Evolutionary conservation across 23 tunicate species (phyloP).

Genomic region (Styela clava): DNA sequence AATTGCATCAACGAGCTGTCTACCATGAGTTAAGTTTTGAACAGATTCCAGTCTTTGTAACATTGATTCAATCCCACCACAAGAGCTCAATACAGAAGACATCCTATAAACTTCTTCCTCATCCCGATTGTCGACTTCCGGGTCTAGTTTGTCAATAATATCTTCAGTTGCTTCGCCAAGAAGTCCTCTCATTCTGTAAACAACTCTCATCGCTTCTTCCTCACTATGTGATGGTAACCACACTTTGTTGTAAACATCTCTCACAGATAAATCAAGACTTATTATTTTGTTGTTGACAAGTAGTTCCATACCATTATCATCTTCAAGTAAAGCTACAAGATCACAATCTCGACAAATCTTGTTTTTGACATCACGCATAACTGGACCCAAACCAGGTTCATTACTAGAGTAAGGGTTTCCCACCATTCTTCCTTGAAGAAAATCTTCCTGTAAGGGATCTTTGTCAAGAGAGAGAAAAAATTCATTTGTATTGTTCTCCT

Average conservation of each 20-base stretch:
- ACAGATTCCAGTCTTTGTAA: slow-evolving; percentile 74
- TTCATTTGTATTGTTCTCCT: slow-evolving; percentile 86
- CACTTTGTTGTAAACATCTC: slow-evolving; percentile 92
- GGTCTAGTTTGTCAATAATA: slow-evolving; percentile 73
- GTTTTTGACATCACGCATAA: slow-evolving; percentile 96
- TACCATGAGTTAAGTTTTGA: slow-evolving; percentile 65
- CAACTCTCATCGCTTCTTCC: slow-evolving; percentile 93
- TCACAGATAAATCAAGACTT: slow-evolving; percentile 84
- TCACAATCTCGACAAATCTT: slow-evolving; percentile 97
- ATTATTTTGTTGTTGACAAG: slow-evolving; percentile 95
- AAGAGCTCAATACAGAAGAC: slow-evolving; percentile 67
- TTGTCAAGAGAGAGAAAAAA: slow-evolving; percentile 93
- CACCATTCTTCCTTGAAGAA: slow-evolving; percentile 96
- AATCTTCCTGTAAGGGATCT: slow-evolving; percentile 97
- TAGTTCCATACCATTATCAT: slow-evolving; percentile 98
- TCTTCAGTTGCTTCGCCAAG: slow-evolving; percentile 99
- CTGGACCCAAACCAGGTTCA: slow-evolving; percentile 82
- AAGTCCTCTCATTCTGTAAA: slow-evolving; percentile 96
- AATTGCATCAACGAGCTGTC: slow-evolving; percentile 83
- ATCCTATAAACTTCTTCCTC: slow-evolving; percentile 93
- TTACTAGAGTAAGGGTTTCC: slow-evolving; percentile 89
- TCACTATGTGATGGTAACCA: slow-evolving; percentile 88
- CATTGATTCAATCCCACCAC: slow-evolving; percentile 91
- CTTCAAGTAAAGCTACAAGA: slow-evolving; percentile 93
- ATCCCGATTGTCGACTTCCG: slow-evolving; percentile 81